These are phyloP conservation scores for Halcyon badia DNA, from an alignment of 2,797 vertebrate species.

Conservation along the genomic window DNA sequence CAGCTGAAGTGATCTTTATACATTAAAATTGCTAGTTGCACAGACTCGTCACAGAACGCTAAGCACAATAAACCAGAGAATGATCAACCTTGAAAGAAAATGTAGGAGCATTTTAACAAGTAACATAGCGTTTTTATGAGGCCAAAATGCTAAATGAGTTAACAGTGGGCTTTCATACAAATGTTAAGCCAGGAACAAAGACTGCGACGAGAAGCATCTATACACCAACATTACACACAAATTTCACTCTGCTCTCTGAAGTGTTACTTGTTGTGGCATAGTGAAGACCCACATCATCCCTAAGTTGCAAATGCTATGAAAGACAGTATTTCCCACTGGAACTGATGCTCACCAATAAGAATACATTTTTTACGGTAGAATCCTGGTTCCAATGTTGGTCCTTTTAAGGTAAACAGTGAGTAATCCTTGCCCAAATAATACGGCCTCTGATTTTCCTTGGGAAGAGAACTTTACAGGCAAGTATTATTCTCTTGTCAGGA, in stretches of 20 bases:
- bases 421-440: not conserved
- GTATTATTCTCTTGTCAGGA: not conserved
- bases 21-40: constrained; percentile 1
- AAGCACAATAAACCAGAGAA: constrained; percentile 25
- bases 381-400: not conserved
- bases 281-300: not conserved
- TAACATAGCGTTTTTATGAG: not conserved
- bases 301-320: not conserved
- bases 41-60: constrained; percentile 15
- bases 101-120: not conserved
- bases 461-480: not conserved
- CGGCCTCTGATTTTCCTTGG: not conserved
- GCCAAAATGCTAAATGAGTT: constrained; percentile 28
- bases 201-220: not conserved
- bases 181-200: not conserved
- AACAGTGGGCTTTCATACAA: not conserved
- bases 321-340: not conserved
- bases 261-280: not conserved
- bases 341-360: not conserved
- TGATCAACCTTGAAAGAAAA: not conserved
- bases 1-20: constrained; percentile 51
- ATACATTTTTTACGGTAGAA: not conserved
- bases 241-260: not conserved
- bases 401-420: not conserved
- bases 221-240: not conserved